phyloP scores from a whole-genome alignment of 2,113 vertebrate genomes.

The Pan troglodytes region NHGRI_mPanTro3-v2.1_pri NC_086015.1:100899001-100899500 shows the following conservation, averaged over 20 bases:
- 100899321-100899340: constrained; percentile 86
- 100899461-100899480: constrained; percentile 76
- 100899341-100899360: constrained; percentile 82
- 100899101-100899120: constrained; percentile 32
- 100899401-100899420: constrained; percentile 82
- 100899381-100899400: constrained; percentile 84
- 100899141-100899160: constrained; percentile 64
- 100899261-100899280: constrained; percentile 98
- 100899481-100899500: constrained; percentile 12
- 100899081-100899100: background rate
- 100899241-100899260: constrained; percentile 89
- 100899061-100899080: constrained; percentile 9
- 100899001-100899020: constrained; percentile 22
- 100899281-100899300: constrained; percentile 99
- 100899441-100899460: constrained; percentile 74
- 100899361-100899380: constrained; percentile 82
- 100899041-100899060: constrained; percentile 3
- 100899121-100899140: constrained; percentile 65
- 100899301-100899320: constrained; percentile 95
- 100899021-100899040: constrained; percentile 43
- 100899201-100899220: background rate
- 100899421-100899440: constrained; percentile 77
- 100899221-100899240: constrained; percentile 69
- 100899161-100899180: constrained; percentile 72
- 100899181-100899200: constrained; percentile 60